Evolutionary conservation across 2,797 vertebrate species (phyloP), one percentile per base, ranked within the genome.

Genomic region (Chlorospingus flavigularis): DNA sequence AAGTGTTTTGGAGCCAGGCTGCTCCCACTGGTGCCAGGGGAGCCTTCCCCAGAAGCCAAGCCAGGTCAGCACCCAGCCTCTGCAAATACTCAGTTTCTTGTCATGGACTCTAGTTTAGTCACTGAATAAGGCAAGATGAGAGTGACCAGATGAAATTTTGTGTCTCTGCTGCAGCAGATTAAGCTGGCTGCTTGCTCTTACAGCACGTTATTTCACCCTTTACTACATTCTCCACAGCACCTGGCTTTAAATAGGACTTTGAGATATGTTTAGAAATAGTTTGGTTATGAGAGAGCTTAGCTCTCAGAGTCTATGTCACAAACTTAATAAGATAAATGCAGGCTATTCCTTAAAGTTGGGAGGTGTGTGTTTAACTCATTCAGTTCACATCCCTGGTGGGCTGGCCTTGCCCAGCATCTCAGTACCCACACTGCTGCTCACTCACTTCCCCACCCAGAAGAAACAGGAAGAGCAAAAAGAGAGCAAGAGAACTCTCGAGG

Each of bases 391-490:
- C 55, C 33, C 51, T 21, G 28, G 9, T 73, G 62, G 35, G 62
- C 7, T 77, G 66, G 47, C 20, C 30, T 26, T 2, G 1, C 51
- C 20, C 54, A n/a, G 28, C 26, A 39, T 37, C 37, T 63, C 6
- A 16, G 19, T 37, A 63, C 7, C 24, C 40, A 23, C 0, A 2
- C 8, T 67, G 45, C 31, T 4, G 0, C 28, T 81, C 61, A 6
- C 23, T 77, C 62, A 6, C 14, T 72, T 21, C 30, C 9, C 9
- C 20, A 28, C 11, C 7, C 67, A 39, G 24, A 35, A 65, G 18
- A 83, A 75, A 70, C 0, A 73, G 35, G 26, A 88, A 63, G 16
- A 84, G 13, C 48, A 87, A 72, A 80, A 89, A 78, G 71, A 78
- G 67, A 87, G 9, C 21, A 81, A 71, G 71, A 75, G 37, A 78